Percentiles rank a stretch among this genome's conserved stretches.
These are phyloP conservation scores for Otus sunia DNA, from an alignment of 2,113 vertebrate species.

Conservation along the genomic window DNA sequence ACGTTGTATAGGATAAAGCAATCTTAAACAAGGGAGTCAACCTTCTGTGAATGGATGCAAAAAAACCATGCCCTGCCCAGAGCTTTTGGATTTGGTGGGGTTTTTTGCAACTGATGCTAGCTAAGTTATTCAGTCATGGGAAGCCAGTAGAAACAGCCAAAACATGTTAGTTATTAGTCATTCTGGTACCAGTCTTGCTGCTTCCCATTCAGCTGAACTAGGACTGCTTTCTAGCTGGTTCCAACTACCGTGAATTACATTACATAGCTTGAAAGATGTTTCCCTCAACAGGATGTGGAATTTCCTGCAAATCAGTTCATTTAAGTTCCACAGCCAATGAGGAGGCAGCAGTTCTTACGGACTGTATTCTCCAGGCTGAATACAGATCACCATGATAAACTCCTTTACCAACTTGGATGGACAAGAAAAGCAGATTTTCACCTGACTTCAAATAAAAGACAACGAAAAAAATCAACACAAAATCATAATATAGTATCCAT, in stretches of 20 bases:
- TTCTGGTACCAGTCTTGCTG: neutral
- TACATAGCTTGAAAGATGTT: neutral
- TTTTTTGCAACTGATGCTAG: neutral
- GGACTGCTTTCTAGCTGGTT: neutral
- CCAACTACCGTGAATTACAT: neutral
- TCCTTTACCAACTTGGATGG: neutral
- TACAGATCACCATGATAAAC: neutral
- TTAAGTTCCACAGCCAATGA: neutral
- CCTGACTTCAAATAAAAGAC: neutral
- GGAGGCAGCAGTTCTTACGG: neutral
- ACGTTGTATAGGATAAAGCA: accelerated
- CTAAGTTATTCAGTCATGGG: neutral
- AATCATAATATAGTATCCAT: neutral
- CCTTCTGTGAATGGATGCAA: neutral
- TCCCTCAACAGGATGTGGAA: neutral
- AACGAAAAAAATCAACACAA: neutral
- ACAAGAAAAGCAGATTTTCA: neutral
- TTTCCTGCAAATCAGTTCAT: neutral
- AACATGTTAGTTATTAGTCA: neutral
- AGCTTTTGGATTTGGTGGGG: neutral
- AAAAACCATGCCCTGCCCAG: accelerated
- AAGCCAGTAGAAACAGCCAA: neutral
- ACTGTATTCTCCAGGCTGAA: neutral
- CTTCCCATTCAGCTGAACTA: neutral
- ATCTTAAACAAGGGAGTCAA: neutral